phyloP scores from a whole-genome alignment of 2,113 vertebrate genomes.

The Potamarius usumacintae region DNA sequence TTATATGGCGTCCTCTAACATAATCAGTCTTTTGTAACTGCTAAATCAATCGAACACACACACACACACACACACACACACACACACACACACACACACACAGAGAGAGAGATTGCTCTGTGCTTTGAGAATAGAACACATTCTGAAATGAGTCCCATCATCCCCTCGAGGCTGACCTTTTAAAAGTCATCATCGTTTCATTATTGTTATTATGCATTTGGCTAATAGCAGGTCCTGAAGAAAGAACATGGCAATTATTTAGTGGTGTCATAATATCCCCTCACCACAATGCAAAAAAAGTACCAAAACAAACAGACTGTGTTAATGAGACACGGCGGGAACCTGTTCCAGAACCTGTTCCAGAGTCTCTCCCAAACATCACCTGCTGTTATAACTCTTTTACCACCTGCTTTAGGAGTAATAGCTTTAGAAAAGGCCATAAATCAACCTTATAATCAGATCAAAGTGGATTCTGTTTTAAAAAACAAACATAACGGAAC shows the following conservation, averaged over 20 bases:
- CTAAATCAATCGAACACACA: conserved; percentile 1
- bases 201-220: conserved; percentile 60
- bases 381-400: background rate
- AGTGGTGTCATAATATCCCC: conserved; percentile 60
- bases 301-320: conserved; percentile 52
- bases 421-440: background rate
- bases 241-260: conserved; percentile 55
- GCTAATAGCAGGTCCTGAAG: conserved; percentile 39
- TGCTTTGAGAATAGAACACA: conserved; percentile 44
- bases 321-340: background rate
- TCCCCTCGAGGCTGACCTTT: conserved; percentile 50
- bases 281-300: conserved; percentile 36
- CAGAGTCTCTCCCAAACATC: background rate
- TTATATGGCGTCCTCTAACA: background rate
- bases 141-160: conserved; percentile 37
- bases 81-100: conserved; percentile 7
- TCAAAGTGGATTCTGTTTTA: background rate
- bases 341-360: background rate
- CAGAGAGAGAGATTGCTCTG: conserved; percentile 39
- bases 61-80: background rate
- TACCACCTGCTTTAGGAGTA: background rate
- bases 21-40: conserved; percentile 22
- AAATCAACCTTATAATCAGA: background rate
- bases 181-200: conserved; percentile 56
- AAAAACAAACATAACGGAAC: too few species aligned